Evolutionary conservation across 1,140 invertebrate genomes (phyloP).

Genomic region (Pygmarrhopalites habei): DNA sequence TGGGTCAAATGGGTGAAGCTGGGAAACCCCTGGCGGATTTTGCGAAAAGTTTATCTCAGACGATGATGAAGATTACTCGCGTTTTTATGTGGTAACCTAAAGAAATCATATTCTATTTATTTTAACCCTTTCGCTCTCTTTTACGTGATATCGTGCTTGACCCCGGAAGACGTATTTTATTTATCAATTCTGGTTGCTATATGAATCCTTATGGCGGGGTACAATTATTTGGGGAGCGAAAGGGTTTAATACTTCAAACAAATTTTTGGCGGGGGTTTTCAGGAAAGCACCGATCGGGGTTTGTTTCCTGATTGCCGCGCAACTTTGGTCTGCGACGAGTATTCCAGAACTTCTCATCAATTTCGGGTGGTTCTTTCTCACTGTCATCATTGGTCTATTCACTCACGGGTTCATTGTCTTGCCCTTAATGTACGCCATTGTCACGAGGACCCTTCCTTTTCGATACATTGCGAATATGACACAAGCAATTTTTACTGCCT

Average conservation of each 20-base stretch:
- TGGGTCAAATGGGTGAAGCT: constrained; percentile 65
- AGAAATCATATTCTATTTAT: too few relatives aligned
- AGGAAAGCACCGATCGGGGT: constrained; percentile 90
- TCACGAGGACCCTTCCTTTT: constrained; percentile 46
- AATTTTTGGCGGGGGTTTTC: constrained; percentile 56
- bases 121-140: too few relatives aligned
- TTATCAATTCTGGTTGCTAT: too few relatives aligned
- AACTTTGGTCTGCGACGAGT: constrained; percentile 79
- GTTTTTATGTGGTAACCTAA: constrained; percentile 74
- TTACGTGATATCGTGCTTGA: too few relatives aligned
- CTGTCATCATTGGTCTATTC: constrained; percentile 78
- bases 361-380: constrained; percentile 83
- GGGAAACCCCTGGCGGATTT: constrained; percentile 65
- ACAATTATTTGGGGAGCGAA: too few relatives aligned
- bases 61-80: constrained; percentile 78
- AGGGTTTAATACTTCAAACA: too few relatives aligned
- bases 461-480: constrained; percentile 45
- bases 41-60: constrained; percentile 65
- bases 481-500: constrained; percentile 48
- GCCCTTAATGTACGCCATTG: constrained; percentile 45
- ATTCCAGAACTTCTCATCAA: constrained; percentile 72
- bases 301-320: constrained; percentile 79
- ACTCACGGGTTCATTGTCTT: constrained; percentile 50
- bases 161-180: too few relatives aligned
- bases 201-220: too few relatives aligned